These are phyloP conservation scores for Xylota segnis DNA, from an alignment of 2,888 invertebrate genomes.

Conservation along the genomic window DNA sequence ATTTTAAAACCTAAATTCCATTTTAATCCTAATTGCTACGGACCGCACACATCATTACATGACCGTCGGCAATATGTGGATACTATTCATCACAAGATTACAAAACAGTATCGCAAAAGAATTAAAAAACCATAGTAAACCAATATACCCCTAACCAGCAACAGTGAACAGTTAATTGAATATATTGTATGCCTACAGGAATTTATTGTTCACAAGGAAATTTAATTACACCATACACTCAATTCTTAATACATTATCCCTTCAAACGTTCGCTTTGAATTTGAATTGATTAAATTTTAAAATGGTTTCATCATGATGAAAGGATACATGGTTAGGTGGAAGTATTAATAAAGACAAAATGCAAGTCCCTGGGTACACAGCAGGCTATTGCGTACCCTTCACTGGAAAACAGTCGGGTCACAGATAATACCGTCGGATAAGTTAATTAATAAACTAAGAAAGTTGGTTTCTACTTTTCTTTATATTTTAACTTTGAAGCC, in stretches of 20 bases:
- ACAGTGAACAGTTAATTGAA: neutral
- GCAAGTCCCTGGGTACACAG: neutral
- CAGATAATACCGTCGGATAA: neutral
- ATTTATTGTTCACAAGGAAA: neutral
- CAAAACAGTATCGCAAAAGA: too few species aligned
- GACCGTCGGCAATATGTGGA: too few species aligned
- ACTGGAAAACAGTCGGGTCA: neutral
- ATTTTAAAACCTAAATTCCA: too few species aligned
- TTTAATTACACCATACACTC: neutral
- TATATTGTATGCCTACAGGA: neutral
- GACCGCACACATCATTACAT: too few species aligned
- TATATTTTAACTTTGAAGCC: neutral
- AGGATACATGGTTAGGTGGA: neutral
- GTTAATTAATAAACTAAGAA: constrained; percentile 2
- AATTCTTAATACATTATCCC: neutral
- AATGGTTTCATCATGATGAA: neutral
- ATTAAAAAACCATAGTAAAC: too few species aligned
- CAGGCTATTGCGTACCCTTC: neutral
- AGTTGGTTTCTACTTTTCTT: neutral
- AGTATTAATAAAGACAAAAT: neutral
- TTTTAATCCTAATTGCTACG: too few species aligned
- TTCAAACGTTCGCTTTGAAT: neutral
- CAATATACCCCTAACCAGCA: too few species aligned
- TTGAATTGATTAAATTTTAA: neutral
- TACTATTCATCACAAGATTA: too few species aligned